A percentile compares a stretch with the other conserved stretches of the same genome.
Evolutionary conservation across 2,888 invertebrate genomes (phyloP).

Genomic region (Sarcophaga carnaria): DNA sequence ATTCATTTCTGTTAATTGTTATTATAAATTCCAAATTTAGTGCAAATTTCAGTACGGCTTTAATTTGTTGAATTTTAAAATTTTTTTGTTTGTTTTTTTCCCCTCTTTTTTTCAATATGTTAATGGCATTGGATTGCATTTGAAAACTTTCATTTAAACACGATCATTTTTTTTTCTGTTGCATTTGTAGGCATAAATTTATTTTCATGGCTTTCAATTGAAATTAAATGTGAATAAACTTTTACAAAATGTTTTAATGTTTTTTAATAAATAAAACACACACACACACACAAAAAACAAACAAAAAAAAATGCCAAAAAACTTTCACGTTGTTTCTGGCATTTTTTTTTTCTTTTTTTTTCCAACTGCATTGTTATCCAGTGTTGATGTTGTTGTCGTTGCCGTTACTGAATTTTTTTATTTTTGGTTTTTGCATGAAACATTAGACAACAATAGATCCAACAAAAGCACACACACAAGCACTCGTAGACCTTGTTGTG

Average conservation of each 20-base stretch:
- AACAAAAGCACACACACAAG: slow-evolving; percentile 7
- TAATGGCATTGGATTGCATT: not conserved
- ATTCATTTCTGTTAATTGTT: too few relatives aligned
- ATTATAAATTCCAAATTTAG: too few relatives aligned
- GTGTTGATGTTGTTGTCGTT: slow-evolving; percentile 32
- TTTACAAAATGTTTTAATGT: slow-evolving; percentile 25
- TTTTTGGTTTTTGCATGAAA: slow-evolving; percentile 43
- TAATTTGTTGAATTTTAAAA: too few relatives aligned
- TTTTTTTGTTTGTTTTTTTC: not conserved
- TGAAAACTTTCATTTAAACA: slow-evolving; percentile 54
- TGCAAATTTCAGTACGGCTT: too few relatives aligned
- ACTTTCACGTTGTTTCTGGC: not conserved
- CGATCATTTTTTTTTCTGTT: not conserved
- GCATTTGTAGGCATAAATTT: not conserved
- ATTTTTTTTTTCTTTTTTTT: not conserved
- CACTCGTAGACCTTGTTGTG: slow-evolving; percentile 40
- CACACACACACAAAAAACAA: too few relatives aligned
- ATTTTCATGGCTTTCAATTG: slow-evolving; percentile 41
- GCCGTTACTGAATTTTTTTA: not conserved
- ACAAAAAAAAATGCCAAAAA: not conserved
- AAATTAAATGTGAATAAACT: slow-evolving; percentile 66
- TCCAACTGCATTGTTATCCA: slow-evolving; percentile 56
- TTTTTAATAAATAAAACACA: too few relatives aligned
- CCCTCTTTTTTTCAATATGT: too few relatives aligned
- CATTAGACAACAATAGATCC: slow-evolving; percentile 58